These are phyloP conservation scores for Chelonus insularis DNA, from an alignment of 1,140 invertebrate genomes.

Conservation along the genomic window DNA sequence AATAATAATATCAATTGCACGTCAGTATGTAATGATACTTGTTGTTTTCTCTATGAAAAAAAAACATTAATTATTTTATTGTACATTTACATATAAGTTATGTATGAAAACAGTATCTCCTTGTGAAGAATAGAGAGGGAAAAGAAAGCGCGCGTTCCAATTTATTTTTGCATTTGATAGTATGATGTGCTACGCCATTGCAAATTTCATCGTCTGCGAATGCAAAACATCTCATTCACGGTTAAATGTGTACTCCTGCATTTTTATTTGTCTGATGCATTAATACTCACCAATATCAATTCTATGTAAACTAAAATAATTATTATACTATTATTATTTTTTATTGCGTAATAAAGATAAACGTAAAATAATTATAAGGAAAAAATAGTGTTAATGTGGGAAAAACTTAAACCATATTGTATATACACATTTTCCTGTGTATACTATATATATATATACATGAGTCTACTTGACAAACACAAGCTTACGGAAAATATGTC, in stretches of 20 bases:
- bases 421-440: not conserved
- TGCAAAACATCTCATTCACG: conserved; percentile 60
- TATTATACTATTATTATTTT: too few species aligned
- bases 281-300: too few species aligned
- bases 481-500: conserved; percentile 31
- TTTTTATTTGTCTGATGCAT: not conserved
- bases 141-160: conserved; percentile 38
- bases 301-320: too few species aligned
- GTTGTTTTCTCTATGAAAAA: too few species aligned
- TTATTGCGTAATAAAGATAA: too few species aligned
- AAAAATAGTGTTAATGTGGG: too few species aligned
- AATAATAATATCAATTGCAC: too few species aligned
- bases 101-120: not conserved
- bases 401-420: too few species aligned
- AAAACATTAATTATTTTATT: not conserved
- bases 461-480: too few species aligned
- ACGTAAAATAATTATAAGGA: too few species aligned
- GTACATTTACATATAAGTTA: not conserved
- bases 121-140: not conserved
- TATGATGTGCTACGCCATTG: conserved; percentile 1
- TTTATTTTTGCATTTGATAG: conserved; percentile 33
- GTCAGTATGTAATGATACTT: too few species aligned
- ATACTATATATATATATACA: not conserved
- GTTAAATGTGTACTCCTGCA: conserved; percentile 36
- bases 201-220: conserved; percentile 57